phyloP scores from a whole-genome alignment of 2,888 invertebrate species.

The Cybosia mesomella region DNA sequence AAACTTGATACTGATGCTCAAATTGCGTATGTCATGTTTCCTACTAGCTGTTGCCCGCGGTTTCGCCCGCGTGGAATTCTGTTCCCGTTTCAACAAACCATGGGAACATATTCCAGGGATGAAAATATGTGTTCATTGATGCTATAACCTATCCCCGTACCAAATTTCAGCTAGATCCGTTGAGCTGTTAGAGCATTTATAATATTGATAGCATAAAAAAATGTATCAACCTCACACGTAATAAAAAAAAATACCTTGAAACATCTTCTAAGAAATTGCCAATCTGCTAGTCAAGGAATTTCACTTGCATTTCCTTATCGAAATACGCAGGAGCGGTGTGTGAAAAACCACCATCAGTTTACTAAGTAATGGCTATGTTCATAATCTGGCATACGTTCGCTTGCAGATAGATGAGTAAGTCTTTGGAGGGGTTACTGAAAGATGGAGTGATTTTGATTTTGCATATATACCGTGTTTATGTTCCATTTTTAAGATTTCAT shows the following conservation, averaged over 20 bases:
- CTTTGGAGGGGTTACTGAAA: constrained; percentile 26
- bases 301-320: constrained; percentile 52
- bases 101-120: too few species aligned
- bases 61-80: too few species aligned
- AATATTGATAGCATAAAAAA: too few species aligned
- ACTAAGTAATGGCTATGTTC: constrained; percentile 51
- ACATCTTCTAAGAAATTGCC: constrained; percentile 24
- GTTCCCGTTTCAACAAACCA: too few species aligned
- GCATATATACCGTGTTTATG: constrained; percentile 12
- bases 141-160: too few species aligned
- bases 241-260: background rate
- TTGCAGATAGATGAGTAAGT: constrained; percentile 38
- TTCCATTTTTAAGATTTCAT: background rate
- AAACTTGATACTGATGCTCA: background rate
- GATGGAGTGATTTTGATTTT: constrained; percentile 30
- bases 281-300: constrained; percentile 33
- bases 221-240: background rate
- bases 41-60: too few species aligned
- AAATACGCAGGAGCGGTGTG: constrained; percentile 45
- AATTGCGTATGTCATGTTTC: background rate
- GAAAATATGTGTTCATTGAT: too few species aligned
- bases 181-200: too few species aligned
- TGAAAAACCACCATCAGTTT: constrained; percentile 58
- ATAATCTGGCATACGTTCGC: constrained; percentile 44
- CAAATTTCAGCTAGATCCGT: too few species aligned